Conservation (phyloP, 2,888 invertebrate species). For the Drosophila diplacantha region DNA sequence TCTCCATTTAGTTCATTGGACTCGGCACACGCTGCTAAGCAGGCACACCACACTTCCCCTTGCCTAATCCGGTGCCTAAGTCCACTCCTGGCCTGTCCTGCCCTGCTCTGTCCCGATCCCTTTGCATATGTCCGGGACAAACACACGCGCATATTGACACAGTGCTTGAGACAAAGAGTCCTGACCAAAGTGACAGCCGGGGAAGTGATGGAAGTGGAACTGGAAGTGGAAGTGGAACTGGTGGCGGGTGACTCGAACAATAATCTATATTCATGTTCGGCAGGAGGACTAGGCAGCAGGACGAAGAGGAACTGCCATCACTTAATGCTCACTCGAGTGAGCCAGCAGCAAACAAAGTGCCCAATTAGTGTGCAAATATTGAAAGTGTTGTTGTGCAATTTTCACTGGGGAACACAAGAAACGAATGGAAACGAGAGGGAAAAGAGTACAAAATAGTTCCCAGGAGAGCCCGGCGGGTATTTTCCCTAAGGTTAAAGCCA, state of each 20-base stretch:
- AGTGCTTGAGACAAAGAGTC: slow-evolving; percentile 61
- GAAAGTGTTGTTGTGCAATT: slow-evolving; percentile 56
- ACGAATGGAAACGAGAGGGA: neutral
- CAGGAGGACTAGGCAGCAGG: slow-evolving; percentile 6
- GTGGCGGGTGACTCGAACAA: slow-evolving; percentile 44
- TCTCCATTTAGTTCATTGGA: slow-evolving; percentile 69
- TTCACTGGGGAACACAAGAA: slow-evolving; percentile 9
- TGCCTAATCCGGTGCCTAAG: neutral
- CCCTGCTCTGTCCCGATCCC: neutral
- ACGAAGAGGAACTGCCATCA: slow-evolving; percentile 23
- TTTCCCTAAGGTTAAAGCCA: neutral
- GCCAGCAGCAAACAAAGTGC: slow-evolving; percentile 49
- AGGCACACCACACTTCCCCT: neutral
- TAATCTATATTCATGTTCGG: slow-evolving; percentile 67
- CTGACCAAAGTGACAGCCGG: slow-evolving; percentile 28
- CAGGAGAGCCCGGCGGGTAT: slow-evolving; percentile 3
- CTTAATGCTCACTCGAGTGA: slow-evolving; percentile 50
- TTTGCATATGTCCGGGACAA: slow-evolving; percentile 51
- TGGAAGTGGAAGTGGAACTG: neutral
- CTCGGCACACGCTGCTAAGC: slow-evolving; percentile 47
- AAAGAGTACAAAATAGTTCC: slow-evolving; percentile 7
- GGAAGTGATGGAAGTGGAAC: neutral
- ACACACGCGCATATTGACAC: slow-evolving; percentile 64
- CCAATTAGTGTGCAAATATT: slow-evolving; percentile 71
- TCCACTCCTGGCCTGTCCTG: neutral